Base-by-base conservation (phyloP, 2,888 invertebrate genomes). In the Dolichopus griseipennis region DNA sequence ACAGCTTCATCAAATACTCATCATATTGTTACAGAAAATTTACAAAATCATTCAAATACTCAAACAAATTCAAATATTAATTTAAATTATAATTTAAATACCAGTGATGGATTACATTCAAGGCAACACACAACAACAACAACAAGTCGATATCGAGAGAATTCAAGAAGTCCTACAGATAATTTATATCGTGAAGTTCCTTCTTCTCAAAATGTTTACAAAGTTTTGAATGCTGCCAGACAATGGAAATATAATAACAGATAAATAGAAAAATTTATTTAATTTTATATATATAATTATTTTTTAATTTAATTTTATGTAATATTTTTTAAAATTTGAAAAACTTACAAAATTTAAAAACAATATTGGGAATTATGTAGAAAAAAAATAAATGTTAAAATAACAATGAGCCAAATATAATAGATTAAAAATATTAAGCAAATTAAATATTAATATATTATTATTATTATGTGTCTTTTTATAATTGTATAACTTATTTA, bases 151-250 rank as follows among this genome's bases (percentile, higher is more conserved):
- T 69, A 68, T 62, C 69, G 72, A 37, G 72, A 70, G 62, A 72
- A 72, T 67, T 72, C 72, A 6, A 67, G 69, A 22, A 68, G 69
- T 21, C 72, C 72, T 33, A 71, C 72, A 10, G 72, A 72, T 65
- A 71, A 70, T 68, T 68, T 72, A 20, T 72, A 71, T 61, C 67
- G 65, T 10, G 66, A 70, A 64, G 69, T 70, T 67, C 67, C 69
- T 4, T 67, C 70, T 65, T 67, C 70, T 66, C 72, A 70, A 65
- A 70, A 72, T 64, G 66, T 69, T 37, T 70, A 70, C 65, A 69
- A 69, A 64, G 69, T 70, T 34, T 61, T 69, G 22, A 66, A 63
- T 41, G 66, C 69, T 37, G 64, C 64, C 9, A 66, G 64, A 68
- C 68, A 68, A 21, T 66, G 65, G 43, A 66, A 67, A 9, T 65